Evolutionary conservation across 1,140 invertebrate genomes (phyloP).

Genomic region (Ips nitidus): DNA sequence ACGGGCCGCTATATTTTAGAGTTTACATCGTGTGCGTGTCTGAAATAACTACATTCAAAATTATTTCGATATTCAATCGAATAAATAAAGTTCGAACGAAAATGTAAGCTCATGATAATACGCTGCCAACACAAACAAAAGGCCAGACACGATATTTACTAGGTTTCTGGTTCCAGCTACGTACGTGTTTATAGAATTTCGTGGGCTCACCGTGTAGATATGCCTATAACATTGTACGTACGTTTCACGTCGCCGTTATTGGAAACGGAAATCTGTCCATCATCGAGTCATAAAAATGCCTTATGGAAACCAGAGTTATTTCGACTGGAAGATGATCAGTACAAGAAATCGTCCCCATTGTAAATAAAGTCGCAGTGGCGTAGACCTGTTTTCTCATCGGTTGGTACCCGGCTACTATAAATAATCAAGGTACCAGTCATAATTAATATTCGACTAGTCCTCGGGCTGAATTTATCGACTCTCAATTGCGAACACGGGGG

Average conservation of each 20-base stretch:
- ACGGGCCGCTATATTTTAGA: constrained; percentile 18
- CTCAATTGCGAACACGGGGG: constrained; percentile 33
- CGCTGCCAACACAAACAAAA: constrained; percentile 5
- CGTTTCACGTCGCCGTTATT: no score
- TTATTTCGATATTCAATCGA: constrained; percentile 19
- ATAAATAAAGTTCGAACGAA: constrained; percentile 22
- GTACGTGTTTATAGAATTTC: no score
- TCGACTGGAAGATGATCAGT: neutral
- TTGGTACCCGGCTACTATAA: constrained; percentile 32
- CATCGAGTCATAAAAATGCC: neutral
- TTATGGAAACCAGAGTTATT: neutral
- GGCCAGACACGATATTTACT: constrained; percentile 3
- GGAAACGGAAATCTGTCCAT: no score
- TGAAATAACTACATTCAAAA: constrained; percentile 20
- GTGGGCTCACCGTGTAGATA: no score
- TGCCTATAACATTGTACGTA: no score
- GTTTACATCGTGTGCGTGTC: constrained; percentile 17
- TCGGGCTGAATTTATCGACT: constrained; percentile 24
- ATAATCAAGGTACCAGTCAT: constrained; percentile 30
- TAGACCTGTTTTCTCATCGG: constrained; percentile 23
- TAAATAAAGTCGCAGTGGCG: constrained; percentile 29
- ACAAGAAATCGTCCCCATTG: constrained; percentile 10
- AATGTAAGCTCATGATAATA: constrained; percentile 7
- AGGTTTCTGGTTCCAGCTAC: neutral
- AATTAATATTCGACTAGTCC: constrained; percentile 36